Evolutionary conservation across 2,888 invertebrate genomes (phyloP).

Genomic region (Amitus sp.): DNA sequence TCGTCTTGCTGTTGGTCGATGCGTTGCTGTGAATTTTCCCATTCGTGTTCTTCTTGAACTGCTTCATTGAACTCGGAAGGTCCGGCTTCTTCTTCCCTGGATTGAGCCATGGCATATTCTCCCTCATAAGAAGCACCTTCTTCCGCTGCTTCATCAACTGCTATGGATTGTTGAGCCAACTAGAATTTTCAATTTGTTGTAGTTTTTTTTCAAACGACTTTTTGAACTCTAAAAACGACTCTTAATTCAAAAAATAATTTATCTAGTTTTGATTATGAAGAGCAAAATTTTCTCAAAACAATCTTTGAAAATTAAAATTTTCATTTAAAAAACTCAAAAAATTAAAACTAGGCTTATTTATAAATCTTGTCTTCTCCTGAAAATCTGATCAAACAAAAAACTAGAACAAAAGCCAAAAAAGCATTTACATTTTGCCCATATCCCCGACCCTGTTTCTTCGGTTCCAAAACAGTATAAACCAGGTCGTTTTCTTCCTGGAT

Average conservation of each 20-base stretch:
- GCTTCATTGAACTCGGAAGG: slow-evolving; percentile 52
- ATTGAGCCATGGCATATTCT: slow-evolving; percentile 55
- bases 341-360: too few relatives aligned
- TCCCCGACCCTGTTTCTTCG: slow-evolving; percentile 49
- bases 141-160: slow-evolving; percentile 55
- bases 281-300: too few relatives aligned
- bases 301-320: too few relatives aligned
- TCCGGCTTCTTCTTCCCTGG: slow-evolving; percentile 50
- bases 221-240: too few relatives aligned
- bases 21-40: slow-evolving; percentile 53
- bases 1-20: slow-evolving; percentile 33
- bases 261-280: too few relatives aligned
- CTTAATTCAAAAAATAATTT: too few relatives aligned
- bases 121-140: slow-evolving; percentile 62
- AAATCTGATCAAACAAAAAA: too few relatives aligned
- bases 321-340: too few relatives aligned
- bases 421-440: slow-evolving; percentile 3
- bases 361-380: too few relatives aligned
- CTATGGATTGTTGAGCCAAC: slow-evolving; percentile 55
- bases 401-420: too few relatives aligned
- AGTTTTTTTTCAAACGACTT: too few relatives aligned
- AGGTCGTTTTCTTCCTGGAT: slow-evolving; percentile 60
- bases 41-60: slow-evolving; percentile 53
- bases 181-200: slow-evolving; percentile 39
- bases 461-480: slow-evolving; percentile 60